Conservation (phyloP, 2,113 vertebrate species). For the Leptosomus discolor region DNA sequence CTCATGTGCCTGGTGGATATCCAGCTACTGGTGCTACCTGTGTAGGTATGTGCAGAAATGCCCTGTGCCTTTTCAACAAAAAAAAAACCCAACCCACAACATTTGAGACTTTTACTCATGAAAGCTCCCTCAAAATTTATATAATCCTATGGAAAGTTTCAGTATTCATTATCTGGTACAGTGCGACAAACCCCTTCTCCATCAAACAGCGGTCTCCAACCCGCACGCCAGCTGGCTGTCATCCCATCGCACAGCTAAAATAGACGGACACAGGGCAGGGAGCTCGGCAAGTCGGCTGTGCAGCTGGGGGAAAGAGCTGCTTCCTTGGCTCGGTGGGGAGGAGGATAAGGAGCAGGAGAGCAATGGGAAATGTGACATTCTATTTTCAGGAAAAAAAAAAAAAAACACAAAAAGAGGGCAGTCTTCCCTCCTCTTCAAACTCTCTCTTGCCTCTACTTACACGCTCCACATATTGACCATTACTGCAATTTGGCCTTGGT, state of each 20-base stretch:
- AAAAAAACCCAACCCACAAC: not conserved
- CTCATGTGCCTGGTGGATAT: not conserved
- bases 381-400: not conserved
- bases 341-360: not conserved
- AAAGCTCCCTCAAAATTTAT: not conserved
- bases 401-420: not conserved
- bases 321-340: not conserved
- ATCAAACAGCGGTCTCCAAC: not conserved
- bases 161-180: not conserved
- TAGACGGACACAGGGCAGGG: not conserved
- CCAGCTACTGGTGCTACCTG: not conserved
- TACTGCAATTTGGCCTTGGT: too few species aligned
- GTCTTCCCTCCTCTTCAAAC: not conserved
- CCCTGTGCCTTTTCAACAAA: not conserved
- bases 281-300: not conserved
- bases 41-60: not conserved
- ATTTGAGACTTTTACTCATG: not conserved
- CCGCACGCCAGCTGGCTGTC: not conserved
- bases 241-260: not conserved
- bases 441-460: not conserved
- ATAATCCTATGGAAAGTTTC: not conserved
- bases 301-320: not conserved
- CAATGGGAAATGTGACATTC: not conserved
- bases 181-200: not conserved
- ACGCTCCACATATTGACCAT: not conserved